Evolutionary conservation across 2,888 invertebrate genomes (phyloP).

Genomic region (Tenthredo livida): DNA sequence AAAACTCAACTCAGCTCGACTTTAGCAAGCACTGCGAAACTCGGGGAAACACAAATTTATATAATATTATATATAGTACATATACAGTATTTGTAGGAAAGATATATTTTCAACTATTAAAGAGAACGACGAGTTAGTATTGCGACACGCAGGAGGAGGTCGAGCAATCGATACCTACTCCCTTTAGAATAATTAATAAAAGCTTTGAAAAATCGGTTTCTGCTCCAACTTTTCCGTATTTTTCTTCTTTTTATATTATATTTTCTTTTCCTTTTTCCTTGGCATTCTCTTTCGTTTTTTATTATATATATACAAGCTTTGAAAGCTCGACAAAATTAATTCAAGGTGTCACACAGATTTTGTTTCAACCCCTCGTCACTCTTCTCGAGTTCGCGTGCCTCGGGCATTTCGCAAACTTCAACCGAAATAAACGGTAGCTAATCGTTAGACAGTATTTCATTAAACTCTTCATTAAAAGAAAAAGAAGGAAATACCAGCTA

Average conservation of each 20-base stretch:
- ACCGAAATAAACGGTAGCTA: neutral
- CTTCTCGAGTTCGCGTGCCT: neutral
- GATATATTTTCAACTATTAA: neutral
- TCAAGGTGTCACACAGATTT: neutral
- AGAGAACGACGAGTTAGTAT: neutral
- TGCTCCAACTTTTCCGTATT: neutral
- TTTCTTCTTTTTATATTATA: neutral
- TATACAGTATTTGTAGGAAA: neutral
- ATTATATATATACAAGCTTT: neutral
- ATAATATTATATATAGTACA: neutral
- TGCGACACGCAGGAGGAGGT: neutral
- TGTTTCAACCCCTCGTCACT: conserved; percentile 20
- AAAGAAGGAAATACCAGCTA: neutral
- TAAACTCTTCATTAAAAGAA: neutral
- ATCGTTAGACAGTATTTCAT: neutral
- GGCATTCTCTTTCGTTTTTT: neutral
- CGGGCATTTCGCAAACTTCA: neutral
- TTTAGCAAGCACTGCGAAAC: neutral
- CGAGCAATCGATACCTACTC: neutral
- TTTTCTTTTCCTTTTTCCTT: neutral
- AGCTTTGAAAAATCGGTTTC: neutral
- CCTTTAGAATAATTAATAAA: neutral
- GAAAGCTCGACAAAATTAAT: neutral
- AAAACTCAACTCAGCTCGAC: neutral
- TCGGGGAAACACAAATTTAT: neutral